Evolutionary conservation across 1,140 invertebrate genomes (phyloP).

Genomic region (Apis cerana): DNA sequence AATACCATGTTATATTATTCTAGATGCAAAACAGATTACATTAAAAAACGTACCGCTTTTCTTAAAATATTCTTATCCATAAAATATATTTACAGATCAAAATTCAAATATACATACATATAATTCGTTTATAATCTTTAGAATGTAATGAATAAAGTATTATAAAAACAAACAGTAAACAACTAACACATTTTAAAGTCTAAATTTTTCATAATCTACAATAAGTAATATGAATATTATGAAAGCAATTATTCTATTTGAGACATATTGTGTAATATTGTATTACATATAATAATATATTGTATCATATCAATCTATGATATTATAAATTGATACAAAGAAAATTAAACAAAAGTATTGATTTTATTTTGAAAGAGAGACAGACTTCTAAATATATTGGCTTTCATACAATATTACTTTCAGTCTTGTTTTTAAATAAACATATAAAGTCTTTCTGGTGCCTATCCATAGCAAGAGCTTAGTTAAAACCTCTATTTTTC

Average conservation of each 20-base stretch:
- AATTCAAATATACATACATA: constrained; percentile 23
- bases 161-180: constrained; percentile 31
- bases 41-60: constrained; percentile 22
- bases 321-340: constrained; percentile 59
- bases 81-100: constrained; percentile 24
- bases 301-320: constrained; percentile 47
- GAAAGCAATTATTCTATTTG: constrained; percentile 47
- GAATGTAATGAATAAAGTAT: constrained; percentile 50
- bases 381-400: constrained; percentile 57
- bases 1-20: constrained; percentile 39
- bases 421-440: constrained; percentile 79
- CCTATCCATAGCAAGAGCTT: constrained; percentile 75
- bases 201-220: constrained; percentile 36
- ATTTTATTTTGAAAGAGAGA: constrained; percentile 34
- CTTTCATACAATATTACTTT: constrained; percentile 68
- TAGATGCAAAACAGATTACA: constrained; percentile 36
- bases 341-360: constrained; percentile 49
- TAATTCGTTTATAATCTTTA: constrained; percentile 27
- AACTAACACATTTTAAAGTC: constrained; percentile 32
- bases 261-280: constrained; percentile 40
- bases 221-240: constrained; percentile 50
- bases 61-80: constrained; percentile 49
- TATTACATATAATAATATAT: constrained; percentile 48
- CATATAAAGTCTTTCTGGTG: constrained; percentile 74
- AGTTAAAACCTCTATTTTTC: constrained; percentile 53